A percentile compares a stretch with the other conserved stretches of the same genome.
These are phyloP conservation scores for Panzeria rudis DNA, from an alignment of 2,888 invertebrate species.

Conservation along the genomic window DNA sequence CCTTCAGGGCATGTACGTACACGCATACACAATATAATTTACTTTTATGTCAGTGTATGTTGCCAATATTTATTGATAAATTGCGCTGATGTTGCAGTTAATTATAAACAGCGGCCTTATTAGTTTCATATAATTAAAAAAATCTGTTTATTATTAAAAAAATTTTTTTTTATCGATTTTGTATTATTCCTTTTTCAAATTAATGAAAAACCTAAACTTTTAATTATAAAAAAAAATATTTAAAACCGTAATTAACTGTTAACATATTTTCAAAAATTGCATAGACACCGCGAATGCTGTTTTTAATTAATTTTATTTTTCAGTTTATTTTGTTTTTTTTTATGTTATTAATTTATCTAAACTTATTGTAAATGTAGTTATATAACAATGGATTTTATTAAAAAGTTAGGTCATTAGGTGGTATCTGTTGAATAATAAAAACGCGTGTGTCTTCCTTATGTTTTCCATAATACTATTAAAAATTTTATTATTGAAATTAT, in stretches of 20 bases:
- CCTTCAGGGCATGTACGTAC: conserved; percentile 30
- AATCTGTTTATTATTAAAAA: conserved; percentile 34
- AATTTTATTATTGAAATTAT: background rate
- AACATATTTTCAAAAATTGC: conserved; percentile 41
- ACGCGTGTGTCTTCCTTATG: background rate
- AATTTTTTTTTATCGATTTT: conserved; percentile 25
- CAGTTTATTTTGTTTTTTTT: conserved; percentile 6
- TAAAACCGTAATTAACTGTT: conserved; percentile 30
- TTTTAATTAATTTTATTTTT: conserved; percentile 60
- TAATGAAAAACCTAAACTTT: background rate
- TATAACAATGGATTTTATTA: conserved; percentile 13
- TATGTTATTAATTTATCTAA: conserved; percentile 24
- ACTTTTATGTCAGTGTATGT: conserved; percentile 4
- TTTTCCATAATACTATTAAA: background rate
- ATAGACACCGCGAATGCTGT: conserved; percentile 50
- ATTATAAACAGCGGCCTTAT: conserved; percentile 50
- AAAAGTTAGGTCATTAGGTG: conserved; percentile 24
- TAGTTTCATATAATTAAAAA: conserved; percentile 42
- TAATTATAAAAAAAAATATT: background rate
- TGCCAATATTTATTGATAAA: conserved; percentile 42
- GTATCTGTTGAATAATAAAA: background rate
- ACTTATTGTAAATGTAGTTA: background rate
- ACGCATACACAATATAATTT: conserved; percentile 2
- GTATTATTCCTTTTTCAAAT: background rate
- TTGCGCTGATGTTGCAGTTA: conserved; percentile 47